Evolutionary conservation across 1,140 invertebrate genomes (phyloP).

Genomic region (Melanaphis sacchari): DNA sequence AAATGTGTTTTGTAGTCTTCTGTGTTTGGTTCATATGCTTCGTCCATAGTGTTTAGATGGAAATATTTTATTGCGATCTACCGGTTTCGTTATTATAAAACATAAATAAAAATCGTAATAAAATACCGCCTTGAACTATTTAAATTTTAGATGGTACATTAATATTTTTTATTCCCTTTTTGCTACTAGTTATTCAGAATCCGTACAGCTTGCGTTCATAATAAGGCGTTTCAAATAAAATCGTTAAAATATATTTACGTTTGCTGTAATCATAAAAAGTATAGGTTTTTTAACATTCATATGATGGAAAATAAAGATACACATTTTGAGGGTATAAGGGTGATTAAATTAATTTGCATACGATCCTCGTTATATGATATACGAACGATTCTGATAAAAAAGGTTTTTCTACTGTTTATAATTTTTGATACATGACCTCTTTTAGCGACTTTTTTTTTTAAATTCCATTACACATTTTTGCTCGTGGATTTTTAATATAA

Average conservation of each 20-base stretch:
- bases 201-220: neutral
- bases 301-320: slow-evolving; percentile 15
- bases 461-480: slow-evolving; percentile 4
- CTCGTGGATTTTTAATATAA: neutral
- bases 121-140: neutral
- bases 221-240: slow-evolving; percentile 14
- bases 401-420: slow-evolving; percentile 21
- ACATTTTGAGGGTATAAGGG: slow-evolving; percentile 11
- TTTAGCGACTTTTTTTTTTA: slow-evolving; percentile 11
- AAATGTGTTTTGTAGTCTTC: neutral
- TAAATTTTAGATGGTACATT: slow-evolving; percentile 15
- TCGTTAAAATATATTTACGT: slow-evolving; percentile 15
- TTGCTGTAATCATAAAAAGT: neutral
- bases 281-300: slow-evolving; percentile 11
- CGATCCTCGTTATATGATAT: slow-evolving; percentile 12
- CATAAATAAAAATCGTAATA: neutral
- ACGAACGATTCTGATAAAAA: slow-evolving; percentile 31
- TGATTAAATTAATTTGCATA: slow-evolving; percentile 34
- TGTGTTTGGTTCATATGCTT: neutral
- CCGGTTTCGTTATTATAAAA: neutral
- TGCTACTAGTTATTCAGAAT: slow-evolving; percentile 6
- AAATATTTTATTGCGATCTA: neutral
- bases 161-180: slow-evolving; percentile 10
- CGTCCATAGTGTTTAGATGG: neutral
- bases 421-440: slow-evolving; percentile 32